Evolutionary conservation across 2,113 vertebrate species (phyloP).

Genomic region (Erinaceus europaeus): DNA sequence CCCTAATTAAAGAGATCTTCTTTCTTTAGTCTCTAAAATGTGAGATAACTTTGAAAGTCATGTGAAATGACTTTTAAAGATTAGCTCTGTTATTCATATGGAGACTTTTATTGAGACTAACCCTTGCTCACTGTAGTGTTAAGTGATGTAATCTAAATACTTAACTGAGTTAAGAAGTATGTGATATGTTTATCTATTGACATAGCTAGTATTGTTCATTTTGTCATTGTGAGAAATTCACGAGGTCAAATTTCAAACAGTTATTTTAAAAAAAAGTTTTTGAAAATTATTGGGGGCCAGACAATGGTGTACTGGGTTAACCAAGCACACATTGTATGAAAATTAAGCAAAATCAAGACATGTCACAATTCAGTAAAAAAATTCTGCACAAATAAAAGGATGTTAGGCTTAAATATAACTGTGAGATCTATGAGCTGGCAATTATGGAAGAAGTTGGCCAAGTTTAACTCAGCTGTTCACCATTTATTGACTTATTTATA

Average conservation of each 20-base stretch:
- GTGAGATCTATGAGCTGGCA: neutral
- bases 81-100: neutral
- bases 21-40: neutral
- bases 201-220: neutral
- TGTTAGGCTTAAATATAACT: neutral
- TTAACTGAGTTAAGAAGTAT: neutral
- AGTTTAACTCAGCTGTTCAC: neutral
- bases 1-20: neutral
- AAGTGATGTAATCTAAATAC: neutral
- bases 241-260: constrained; percentile 29
- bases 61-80: neutral
- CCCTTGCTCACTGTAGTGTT: neutral
- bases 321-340: no score
- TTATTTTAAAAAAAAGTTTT: neutral
- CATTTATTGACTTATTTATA: constrained; percentile 20
- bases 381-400: neutral
- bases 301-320: no score
- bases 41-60: neutral
- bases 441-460: neutral
- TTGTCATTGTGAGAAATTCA: constrained; percentile 6
- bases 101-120: neutral
- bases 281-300: no score
- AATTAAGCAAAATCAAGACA: neutral
- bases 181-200: neutral
- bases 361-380: neutral